These are phyloP conservation scores for Agrochola lychnidis DNA, from an alignment of 2,888 invertebrate genomes.

Conservation along the genomic window DNA sequence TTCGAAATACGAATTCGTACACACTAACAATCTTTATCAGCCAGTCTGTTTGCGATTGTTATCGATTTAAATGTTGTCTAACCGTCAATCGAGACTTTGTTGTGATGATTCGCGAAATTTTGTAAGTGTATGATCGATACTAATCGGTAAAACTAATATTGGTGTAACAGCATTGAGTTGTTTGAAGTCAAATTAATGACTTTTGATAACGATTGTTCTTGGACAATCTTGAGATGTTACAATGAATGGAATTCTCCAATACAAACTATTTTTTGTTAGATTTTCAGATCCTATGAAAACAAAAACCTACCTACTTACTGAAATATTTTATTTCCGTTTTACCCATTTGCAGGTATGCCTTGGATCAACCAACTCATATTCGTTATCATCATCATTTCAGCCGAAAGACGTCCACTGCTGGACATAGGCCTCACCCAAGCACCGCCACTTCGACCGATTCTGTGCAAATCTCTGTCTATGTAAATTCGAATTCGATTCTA, in stretches of 20 bases:
- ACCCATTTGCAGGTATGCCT: too few species aligned
- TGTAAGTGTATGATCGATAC: constrained; percentile 75
- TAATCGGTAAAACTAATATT: constrained; percentile 81
- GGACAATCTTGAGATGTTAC: background rate
- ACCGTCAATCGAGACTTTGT: constrained; percentile 77
- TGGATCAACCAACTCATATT: background rate
- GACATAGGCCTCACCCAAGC: too few species aligned
- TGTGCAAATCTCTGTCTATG: background rate
- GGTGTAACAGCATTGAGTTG: constrained; percentile 65
- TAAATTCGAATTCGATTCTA: too few species aligned
- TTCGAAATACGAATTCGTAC: constrained; percentile 54
- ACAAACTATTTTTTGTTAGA: too few species aligned
- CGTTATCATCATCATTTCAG: too few species aligned
- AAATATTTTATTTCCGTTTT: background rate
- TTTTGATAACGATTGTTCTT: constrained; percentile 25
- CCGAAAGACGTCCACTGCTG: too few species aligned
- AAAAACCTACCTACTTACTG: background rate
- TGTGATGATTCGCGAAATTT: constrained; percentile 81
- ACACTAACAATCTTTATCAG: constrained; percentile 61
- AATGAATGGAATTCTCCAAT: too few species aligned
- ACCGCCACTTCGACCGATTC: too few species aligned
- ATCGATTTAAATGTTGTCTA: constrained; percentile 77
- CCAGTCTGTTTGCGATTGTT: constrained; percentile 65
- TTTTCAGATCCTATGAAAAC: background rate
- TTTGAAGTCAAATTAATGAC: constrained; percentile 34